Base-by-base conservation (phyloP, 2,797 vertebrate species). In the Sebastes itinus region DNA sequence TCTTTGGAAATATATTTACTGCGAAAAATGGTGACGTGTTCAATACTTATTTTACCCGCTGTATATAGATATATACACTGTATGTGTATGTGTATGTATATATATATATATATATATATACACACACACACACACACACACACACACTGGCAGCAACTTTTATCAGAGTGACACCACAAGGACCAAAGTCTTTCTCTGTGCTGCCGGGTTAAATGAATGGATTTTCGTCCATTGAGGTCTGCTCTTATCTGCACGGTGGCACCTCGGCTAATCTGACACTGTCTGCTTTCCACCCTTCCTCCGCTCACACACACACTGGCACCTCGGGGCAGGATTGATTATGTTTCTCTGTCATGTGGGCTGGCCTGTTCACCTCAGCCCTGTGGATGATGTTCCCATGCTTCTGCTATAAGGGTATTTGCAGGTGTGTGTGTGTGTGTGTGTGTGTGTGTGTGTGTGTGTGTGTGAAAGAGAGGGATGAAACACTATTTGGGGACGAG, bases 261-360 rank as follows among this genome's bases (percentile, higher is more conserved):
- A 85, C 80, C 83, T 82, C 46, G 10, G 77, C 64, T 85, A 77
- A 85, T 90, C 80, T 83, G 77, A 80, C n/a, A 49, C 67, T 77
- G 68, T 87, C 78, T 81, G 49, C 62, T 55, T 75, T 76, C 25
- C n/a, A 59, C 65, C 49, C 49, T 42, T 65, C 23, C 46, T n/a
- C 27, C 25, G 60, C 16, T 23, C 35, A 35, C 52, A 46, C 49
- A 27, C 33, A 60, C 54, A 59, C 59, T 13, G 12, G 2, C 61
- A 87, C 80, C 84, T 85, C 2, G 6, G 33, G 86, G 87, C 64
- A 80, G 80, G 25, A 80, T 62, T 83, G 72, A 80, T 66, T 76
- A 52, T 75, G 58, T 85, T 83, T 87, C 74, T 75, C 74, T 77
- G 74, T 90, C 67, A 90, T 88, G 78, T 82, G 75, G 68, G 52